These are phyloP conservation scores for Oplegnathus fasciatus DNA, from an alignment of 2,113 vertebrate species.

Conservation along the genomic window DNA sequence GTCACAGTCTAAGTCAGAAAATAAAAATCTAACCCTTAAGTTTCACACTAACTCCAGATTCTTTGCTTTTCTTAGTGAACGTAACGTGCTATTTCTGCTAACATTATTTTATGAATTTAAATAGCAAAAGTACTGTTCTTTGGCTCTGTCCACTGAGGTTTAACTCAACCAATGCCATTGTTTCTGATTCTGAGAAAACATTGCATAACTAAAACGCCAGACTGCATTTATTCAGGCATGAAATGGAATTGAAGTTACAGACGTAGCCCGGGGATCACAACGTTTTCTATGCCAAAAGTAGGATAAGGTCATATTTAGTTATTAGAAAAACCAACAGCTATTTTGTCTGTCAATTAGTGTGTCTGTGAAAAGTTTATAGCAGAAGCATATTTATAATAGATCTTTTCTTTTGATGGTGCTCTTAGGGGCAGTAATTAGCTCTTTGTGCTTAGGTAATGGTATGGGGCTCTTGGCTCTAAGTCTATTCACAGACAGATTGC, in stretches of 20 bases:
- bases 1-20: too few relatives aligned
- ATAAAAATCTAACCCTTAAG: neutral
- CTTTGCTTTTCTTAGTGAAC: neutral
- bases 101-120: neutral
- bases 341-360: conserved; percentile 51
- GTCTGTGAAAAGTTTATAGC: conserved; percentile 34
- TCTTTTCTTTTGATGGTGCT: conserved; percentile 53
- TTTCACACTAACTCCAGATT: neutral
- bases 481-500: conserved; percentile 62
- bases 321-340: conserved; percentile 46
- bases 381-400: conserved; percentile 51
- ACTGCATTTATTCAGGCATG: neutral
- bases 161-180: neutral
- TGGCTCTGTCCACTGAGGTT: neutral
- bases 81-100: neutral
- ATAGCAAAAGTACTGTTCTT: neutral
- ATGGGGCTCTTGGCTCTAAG: conserved; percentile 59
- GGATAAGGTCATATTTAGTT: neutral
- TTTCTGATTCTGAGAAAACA: neutral
- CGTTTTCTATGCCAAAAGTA: conserved; percentile 15
- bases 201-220: neutral
- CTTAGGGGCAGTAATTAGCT: conserved; percentile 62
- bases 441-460: conserved; percentile 70
- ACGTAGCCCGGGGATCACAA: neutral
- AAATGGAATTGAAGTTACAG: conserved; percentile 8